These are phyloP conservation scores for Bettongia penicillata DNA, from an alignment of 2,113 vertebrate species.

Conservation along the genomic window DNA sequence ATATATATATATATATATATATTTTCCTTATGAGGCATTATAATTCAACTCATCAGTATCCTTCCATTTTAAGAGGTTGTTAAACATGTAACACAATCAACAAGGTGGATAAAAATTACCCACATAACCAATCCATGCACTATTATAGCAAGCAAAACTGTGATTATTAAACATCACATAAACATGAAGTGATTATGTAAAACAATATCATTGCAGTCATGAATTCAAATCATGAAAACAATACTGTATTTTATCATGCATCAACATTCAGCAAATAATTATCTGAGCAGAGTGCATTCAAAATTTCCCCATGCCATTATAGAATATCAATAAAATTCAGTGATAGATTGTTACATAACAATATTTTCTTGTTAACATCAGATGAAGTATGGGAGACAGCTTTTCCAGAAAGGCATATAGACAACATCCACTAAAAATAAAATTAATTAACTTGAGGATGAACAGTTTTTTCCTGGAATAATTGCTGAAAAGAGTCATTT, in stretches of 20 bases:
- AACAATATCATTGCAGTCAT: not conserved
- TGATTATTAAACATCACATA: not conserved
- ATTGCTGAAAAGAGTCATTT: not conserved
- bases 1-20: too few relatives aligned
- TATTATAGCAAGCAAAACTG: not conserved
- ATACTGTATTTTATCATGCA: not conserved
- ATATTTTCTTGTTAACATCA: not conserved
- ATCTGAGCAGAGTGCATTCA: not conserved
- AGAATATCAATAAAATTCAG: not conserved
- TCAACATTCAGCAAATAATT: not conserved
- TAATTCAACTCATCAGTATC: not conserved
- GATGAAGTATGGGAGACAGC: not conserved
- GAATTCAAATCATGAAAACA: not conserved
- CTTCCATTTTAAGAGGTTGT: not conserved
- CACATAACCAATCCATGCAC: not conserved
- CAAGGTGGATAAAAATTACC: not conserved
- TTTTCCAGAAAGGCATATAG: not conserved
- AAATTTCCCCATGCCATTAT: not conserved
- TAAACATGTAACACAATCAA: not conserved
- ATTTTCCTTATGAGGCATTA: not conserved
- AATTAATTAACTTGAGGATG: not conserved
- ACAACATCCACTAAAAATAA: not conserved
- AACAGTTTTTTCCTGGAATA: not conserved
- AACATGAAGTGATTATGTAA: not conserved
- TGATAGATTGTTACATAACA: not conserved